Evolutionary conservation across 2,113 vertebrate genomes (phyloP), one percentile per base, ranked within the genome.

Genomic region (Pitta sordida): DNA sequence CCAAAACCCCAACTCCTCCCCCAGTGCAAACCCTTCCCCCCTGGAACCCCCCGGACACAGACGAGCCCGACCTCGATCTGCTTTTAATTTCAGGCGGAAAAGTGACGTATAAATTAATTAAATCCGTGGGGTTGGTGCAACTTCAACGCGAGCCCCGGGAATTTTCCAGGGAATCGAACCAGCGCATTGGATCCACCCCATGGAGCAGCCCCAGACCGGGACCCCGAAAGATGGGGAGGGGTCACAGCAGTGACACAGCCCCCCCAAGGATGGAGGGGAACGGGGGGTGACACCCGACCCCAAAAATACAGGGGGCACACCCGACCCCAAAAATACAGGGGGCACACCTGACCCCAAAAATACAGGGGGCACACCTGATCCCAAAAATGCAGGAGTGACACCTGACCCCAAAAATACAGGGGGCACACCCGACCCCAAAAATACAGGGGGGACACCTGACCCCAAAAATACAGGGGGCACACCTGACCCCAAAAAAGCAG

Each of bases 1-100:
- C 48, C 22, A 39, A 30, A 39, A 6, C 37, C 34, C 27, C 48
- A 70, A 15, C 34, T 9, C 19, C 18, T 9, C 7, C 5, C 30
- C 32, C 29, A 29, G 20, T n/a, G n/a, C n/a, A n/a, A n/a, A n/a
- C n/a, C n/a, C n/a, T n/a, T n/a, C n/a, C n/a, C n/a, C n/a, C n/a
- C n/a, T n/a, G n/a, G n/a, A n/a, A n/a, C 7, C 5, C 30, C 32
- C 29, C 24, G 20, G 37, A 51, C 5, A 4, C 23, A 4, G 48
- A 29, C 29, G 37, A 41, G 32, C 36, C 64, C 16, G 0, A 11
- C 2, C 2, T 11, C 0, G 2, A 32, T 46, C 34, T 4, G 3
- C 0, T 13, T 24, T 85, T 69, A 70, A 94, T 84, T 94, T 68
- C 77, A 30, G 8, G 30, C 32, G 2, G 2, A 51, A 36, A 9